These are phyloP conservation scores for Lemur catta DNA, from an alignment of 2,797 vertebrate genomes.

Conservation along the genomic window DNA sequence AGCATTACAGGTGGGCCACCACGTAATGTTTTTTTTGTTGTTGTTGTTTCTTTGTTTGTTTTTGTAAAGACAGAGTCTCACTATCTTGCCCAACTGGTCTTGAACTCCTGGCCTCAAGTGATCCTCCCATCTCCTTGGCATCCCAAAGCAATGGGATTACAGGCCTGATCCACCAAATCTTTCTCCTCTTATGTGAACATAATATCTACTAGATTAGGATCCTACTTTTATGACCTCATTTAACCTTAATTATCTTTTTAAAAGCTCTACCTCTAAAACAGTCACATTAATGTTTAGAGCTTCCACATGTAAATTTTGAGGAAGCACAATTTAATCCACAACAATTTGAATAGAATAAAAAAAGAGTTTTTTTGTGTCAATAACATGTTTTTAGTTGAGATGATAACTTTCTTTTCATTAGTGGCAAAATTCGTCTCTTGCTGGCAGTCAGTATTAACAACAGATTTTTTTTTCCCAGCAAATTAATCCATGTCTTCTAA, in stretches of 20 bases:
- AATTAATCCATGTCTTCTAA: slow-evolving; percentile 68
- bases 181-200: neutral
- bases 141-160: neutral
- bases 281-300: neutral
- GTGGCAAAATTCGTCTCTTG: slow-evolving; percentile 69
- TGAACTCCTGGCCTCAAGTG: neutral
- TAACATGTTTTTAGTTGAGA: slow-evolving; percentile 73
- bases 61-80: neutral
- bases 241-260: neutral
- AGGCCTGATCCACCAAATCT: neutral
- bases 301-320: neutral
- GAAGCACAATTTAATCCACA: neutral
- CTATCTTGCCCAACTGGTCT: neutral
- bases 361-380: slow-evolving; percentile 67
- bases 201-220: neutral
- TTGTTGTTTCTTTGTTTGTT: too few species aligned
- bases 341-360: neutral
- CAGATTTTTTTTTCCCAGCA: neutral
- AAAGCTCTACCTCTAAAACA: neutral
- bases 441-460: slow-evolving; percentile 65
- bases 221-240: neutral
- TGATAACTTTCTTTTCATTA: slow-evolving; percentile 75
- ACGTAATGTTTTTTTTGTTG: too few species aligned
- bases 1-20: neutral
- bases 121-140: neutral